phyloP scores from a whole-genome alignment of 2,797 vertebrate genomes.

The Esox masquinongy region DNA sequence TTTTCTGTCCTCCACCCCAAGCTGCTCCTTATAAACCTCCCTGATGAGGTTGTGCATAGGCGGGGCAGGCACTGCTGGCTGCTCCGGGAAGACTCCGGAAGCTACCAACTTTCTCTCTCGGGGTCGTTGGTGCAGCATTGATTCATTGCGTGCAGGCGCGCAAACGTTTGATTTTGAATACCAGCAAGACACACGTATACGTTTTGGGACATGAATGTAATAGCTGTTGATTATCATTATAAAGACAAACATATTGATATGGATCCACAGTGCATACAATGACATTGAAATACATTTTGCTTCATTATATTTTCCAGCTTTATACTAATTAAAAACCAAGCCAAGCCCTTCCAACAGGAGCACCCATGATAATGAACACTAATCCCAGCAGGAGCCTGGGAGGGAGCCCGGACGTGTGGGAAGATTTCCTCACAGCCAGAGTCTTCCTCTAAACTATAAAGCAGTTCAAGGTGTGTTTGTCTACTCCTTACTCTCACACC shows the following conservation, averaged over 20 bases:
- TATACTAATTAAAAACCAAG: not conserved
- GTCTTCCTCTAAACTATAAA: slow-evolving; percentile 11
- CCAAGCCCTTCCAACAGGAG: not conserved
- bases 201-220: not conserved
- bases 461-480: slow-evolving; percentile 40
- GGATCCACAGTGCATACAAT: not conserved
- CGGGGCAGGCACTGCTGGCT: no score
- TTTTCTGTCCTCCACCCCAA: no score
- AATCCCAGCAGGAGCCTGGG: slow-evolving; percentile 17
- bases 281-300: not conserved
- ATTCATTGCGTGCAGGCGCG: no score
- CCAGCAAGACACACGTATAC: not conserved
- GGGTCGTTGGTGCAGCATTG: no score
- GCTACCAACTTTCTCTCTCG: no score
- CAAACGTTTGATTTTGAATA: not conserved
- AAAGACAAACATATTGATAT: not conserved
- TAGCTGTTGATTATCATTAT: not conserved
- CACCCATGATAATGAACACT: slow-evolving; percentile 7
- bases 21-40: no score
- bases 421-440: slow-evolving; percentile 12
- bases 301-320: slow-evolving; percentile 1
- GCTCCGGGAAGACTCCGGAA: no score
- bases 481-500: slow-evolving; percentile 18
- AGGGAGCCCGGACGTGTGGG: slow-evolving; percentile 20
- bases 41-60: no score